Percentiles rank a stretch among this genome's conserved stretches.
Conservation (phyloP, 2,113 vertebrate species). For the Microtus ochrogaster region DNA sequence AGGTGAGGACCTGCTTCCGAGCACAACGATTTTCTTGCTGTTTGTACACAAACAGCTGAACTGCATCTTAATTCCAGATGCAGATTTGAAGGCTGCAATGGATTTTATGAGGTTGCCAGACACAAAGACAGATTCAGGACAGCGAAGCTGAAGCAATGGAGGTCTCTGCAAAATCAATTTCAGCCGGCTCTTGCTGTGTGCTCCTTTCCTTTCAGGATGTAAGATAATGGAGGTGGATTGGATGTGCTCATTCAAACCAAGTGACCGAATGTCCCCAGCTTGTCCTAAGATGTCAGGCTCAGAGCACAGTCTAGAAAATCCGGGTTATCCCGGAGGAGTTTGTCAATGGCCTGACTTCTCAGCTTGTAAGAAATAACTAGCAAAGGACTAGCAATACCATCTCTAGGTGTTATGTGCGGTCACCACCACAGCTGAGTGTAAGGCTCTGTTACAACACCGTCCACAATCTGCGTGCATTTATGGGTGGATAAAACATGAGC, state of each 20-base stretch:
- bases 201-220: no score
- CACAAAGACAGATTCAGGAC: not conserved
- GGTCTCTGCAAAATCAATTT: not conserved
- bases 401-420: not conserved
- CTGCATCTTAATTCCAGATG: slow-evolving; percentile 35
- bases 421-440: not conserved
- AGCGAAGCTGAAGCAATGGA: not conserved
- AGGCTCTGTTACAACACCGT: not conserved
- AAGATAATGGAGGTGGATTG: not conserved
- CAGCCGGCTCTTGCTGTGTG: not conserved
- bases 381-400: not conserved
- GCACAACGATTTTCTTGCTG: slow-evolving; percentile 44
- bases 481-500: no score
- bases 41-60: slow-evolving; percentile 62
- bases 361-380: not conserved
- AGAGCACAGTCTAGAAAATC: not conserved
- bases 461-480: accelerated
- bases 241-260: not conserved
- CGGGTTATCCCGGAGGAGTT: not conserved
- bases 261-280: not conserved
- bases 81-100: slow-evolving; percentile 16
- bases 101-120: slow-evolving; percentile 21
- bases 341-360: not conserved
- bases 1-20: slow-evolving; percentile 39
- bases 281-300: not conserved